These are phyloP conservation scores for Epizoanthus rinbou DNA, from an alignment of 92 coral and sea anemone species.

Conservation along the genomic window DNA sequence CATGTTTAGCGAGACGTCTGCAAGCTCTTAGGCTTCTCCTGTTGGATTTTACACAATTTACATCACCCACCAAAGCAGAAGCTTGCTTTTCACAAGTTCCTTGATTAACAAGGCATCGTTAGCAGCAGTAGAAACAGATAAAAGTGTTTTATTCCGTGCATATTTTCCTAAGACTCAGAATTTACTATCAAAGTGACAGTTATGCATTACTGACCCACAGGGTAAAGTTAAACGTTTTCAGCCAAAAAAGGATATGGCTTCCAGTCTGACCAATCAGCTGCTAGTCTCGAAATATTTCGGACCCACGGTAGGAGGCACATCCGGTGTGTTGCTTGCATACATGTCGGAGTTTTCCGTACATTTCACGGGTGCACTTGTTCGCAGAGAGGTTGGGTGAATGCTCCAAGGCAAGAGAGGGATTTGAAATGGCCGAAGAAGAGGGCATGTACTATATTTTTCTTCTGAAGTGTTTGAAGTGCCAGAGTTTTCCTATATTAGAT, in stretches of 20 bases:
- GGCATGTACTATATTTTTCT: constrained; percentile 28
- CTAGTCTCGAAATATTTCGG: not conserved
- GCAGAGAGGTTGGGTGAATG: constrained; percentile 8
- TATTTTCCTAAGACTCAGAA: not conserved
- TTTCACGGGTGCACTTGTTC: constrained; percentile 25
- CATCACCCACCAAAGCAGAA: not conserved
- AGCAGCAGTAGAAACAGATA: not conserved
- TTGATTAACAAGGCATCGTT: not conserved
- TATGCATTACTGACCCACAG: not conserved
- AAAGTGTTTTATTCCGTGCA: not conserved
- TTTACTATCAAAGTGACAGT: constrained; percentile 3
- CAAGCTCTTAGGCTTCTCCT: not conserved
- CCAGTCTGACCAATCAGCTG: constrained; percentile 29
- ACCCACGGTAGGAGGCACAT: constrained; percentile 1
- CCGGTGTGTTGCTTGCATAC: constrained; percentile 10
- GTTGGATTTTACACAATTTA: not conserved
- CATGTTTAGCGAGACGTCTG: constrained; percentile 1
- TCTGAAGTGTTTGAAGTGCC: not conserved
- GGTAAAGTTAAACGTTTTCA: not conserved
- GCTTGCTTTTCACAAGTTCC: not conserved
- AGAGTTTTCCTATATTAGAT: not conserved
- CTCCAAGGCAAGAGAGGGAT: constrained; percentile 8
- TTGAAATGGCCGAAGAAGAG: constrained; percentile 42
- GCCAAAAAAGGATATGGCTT: constrained; percentile 28
- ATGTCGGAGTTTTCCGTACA: constrained; percentile 1